Evolutionary conservation across 1,140 invertebrate genomes (phyloP).

Genomic region (Listronotus oregonensis): DNA sequence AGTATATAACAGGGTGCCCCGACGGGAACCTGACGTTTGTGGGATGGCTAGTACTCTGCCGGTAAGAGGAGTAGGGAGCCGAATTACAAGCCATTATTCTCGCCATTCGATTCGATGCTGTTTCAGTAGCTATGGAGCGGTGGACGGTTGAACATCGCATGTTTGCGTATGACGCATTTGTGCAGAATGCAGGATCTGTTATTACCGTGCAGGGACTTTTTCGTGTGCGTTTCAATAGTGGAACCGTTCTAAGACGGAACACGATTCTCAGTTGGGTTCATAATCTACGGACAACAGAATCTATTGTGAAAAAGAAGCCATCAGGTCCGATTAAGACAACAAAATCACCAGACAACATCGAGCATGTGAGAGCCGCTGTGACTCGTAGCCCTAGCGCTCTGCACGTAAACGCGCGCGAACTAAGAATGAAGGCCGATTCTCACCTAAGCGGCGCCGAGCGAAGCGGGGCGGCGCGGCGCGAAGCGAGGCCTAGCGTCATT

Average conservation of each 20-base stretch:
- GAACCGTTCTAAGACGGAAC: neutral
- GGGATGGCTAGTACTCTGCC: neutral
- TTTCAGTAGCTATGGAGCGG: slow-evolving; percentile 5
- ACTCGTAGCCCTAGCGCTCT: no score
- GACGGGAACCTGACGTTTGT: slow-evolving; percentile 5
- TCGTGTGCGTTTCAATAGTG: slow-evolving; percentile 7
- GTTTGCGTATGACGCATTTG: slow-evolving; percentile 6
- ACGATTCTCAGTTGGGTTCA: slow-evolving; percentile 9
- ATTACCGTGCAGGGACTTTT: slow-evolving; percentile 4
- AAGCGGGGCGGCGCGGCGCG: no score
- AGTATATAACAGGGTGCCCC: no score
- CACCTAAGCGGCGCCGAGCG: no score
- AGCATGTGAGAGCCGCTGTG: no score
- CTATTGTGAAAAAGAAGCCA: slow-evolving; percentile 4
- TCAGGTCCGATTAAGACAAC: no score
- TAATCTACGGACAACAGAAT: slow-evolving; percentile 5
- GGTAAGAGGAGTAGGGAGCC: neutral
- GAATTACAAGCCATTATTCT: neutral
- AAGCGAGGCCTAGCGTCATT: no score
- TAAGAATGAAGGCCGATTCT: no score
- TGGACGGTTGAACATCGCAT: slow-evolving; percentile 9
- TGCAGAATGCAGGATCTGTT: neutral
- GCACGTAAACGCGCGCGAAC: no score
- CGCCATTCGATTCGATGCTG: neutral
- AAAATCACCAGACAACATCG: no score